Conservation (phyloP, 2,888 invertebrate species). For the Drosophila nr. fundita region DNA sequence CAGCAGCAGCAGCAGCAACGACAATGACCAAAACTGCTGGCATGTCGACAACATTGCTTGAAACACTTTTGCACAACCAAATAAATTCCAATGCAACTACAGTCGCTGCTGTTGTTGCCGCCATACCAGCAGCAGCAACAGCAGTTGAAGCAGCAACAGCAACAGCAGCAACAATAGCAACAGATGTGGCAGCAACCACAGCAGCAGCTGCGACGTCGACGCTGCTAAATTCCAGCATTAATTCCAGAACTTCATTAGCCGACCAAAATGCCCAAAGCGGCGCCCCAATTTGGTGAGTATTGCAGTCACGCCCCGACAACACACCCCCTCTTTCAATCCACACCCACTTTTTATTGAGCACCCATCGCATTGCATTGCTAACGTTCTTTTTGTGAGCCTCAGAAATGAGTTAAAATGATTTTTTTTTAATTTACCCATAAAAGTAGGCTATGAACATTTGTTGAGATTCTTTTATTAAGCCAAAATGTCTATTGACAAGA, state of each 20-base stretch:
- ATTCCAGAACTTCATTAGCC: conserved; percentile 80
- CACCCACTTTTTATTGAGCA: neutral
- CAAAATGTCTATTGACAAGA: neutral
- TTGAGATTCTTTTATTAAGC: neutral
- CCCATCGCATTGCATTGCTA: conserved; percentile 1
- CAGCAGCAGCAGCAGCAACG: conserved; percentile 44
- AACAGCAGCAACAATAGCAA: conserved; percentile 36
- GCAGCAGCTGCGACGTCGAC: conserved; percentile 48
- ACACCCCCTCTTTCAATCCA: neutral
- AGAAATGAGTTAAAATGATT: conserved; percentile 58
- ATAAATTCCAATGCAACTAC: conserved; percentile 81
- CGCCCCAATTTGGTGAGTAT: conserved; percentile 53
- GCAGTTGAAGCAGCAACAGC: conserved; percentile 41
- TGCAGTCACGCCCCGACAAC: conserved; percentile 15
- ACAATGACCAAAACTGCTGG: conserved; percentile 53
- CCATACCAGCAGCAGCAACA: conserved; percentile 46
- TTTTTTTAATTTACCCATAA: neutral
- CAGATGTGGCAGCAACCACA: conserved; percentile 41
- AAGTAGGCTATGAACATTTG: conserved; percentile 18
- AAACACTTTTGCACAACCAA: conserved; percentile 82
- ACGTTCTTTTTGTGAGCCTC: conserved; percentile 18
- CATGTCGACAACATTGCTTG: conserved; percentile 78
- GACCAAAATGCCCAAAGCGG: conserved; percentile 51
- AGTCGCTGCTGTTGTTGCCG: conserved; percentile 40
- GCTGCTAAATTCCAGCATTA: conserved; percentile 74